A percentile compares a stretch with the other conserved stretches of the same genome.
Evolutionary conservation across 2,797 vertebrate genomes (phyloP).

Genomic region (Gymnocypris eckloni): DNA sequence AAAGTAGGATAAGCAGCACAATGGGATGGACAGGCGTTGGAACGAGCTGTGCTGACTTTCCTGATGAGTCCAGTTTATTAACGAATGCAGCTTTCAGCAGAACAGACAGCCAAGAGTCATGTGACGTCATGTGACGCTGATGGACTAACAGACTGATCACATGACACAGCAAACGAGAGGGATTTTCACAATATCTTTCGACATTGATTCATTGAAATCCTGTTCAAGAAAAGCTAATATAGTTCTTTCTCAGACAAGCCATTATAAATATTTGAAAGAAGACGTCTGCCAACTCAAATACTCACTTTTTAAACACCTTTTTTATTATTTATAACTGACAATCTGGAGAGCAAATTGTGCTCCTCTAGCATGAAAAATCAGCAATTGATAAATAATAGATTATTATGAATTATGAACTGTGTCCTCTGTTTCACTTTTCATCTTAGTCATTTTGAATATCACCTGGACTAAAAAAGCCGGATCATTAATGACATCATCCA

Average conservation of each 20-base stretch:
- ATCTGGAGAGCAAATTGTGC: background rate
- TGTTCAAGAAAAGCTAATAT: conserved; percentile 32
- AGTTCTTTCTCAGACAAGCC: conserved; percentile 6
- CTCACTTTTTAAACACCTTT: conserved; percentile 8
- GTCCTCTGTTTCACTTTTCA: background rate
- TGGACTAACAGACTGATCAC: conserved; percentile 24
- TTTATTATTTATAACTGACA: conserved; percentile 21
- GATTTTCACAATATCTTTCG: background rate
- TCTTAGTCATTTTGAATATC: background rate
- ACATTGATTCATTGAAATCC: background rate
- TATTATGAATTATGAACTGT: background rate
- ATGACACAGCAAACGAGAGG: conserved; percentile 9
- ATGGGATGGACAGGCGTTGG: background rate
- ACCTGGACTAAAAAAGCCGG: background rate
- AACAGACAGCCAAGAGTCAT: conserved; percentile 66
- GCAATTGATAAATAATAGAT: background rate
- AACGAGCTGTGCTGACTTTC: background rate
- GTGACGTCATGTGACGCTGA: conserved; percentile 34
- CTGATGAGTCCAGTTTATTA: conserved; percentile 46
- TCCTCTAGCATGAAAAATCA: background rate
- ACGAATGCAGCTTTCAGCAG: conserved; percentile 62
- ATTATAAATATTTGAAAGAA: conserved; percentile 10
- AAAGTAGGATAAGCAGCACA: conserved; percentile 65
- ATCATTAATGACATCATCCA: background rate
- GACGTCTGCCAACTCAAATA: background rate